Evolutionary conservation across 2,888 invertebrate genomes (phyloP), one percentile per base, ranked within the genome.

Genomic region (Helobdella robusta): DNA sequence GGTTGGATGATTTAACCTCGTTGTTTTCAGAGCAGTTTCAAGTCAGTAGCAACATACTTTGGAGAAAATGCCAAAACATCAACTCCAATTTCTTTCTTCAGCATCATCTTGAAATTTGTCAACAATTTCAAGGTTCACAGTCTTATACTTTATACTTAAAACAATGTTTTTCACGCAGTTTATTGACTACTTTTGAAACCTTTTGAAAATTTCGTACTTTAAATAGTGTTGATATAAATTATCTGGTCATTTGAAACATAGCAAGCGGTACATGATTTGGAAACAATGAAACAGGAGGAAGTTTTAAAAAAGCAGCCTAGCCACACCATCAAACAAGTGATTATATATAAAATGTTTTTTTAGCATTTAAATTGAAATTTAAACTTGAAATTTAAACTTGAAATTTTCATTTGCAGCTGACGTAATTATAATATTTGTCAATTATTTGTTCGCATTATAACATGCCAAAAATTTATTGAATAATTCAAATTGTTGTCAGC

Each of bases 11-110:
- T 6, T 8, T 25, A 30, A 25, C 1, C 3, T 5, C 25, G 18
- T 25, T 25, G n/a, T 35, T 25, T 35, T 23, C 59, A 71, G 68
- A 69, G 70, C 25, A 61, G 67, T 25, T 72, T 68, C 52, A 25
- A 54, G n/a, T 40, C 59, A 2, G 94, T 93, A 78, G 91, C 94
- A 58, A 94, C 95, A 82, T 97, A 90, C 82, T 98, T 94, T 82
- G 97, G 97, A 30, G 97, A 98, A 83, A 91, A 91, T 73, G 87
- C 92, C 58, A 73, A 85, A 89, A 89, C 90, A 67, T 87, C 90
- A 64, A 91, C 94, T 80, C 93, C 97, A 18, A 92, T 89, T 78
- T 87, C 90, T 65, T 97, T 98, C 85, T 98, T 98, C 83, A 88
- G 92, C 70, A 85, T 94, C 74, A 87, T 98, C 77, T 89, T 93